Evolutionary conservation across 2,888 invertebrate genomes (phyloP).

Genomic region (Neoaliturus tenellus): DNA sequence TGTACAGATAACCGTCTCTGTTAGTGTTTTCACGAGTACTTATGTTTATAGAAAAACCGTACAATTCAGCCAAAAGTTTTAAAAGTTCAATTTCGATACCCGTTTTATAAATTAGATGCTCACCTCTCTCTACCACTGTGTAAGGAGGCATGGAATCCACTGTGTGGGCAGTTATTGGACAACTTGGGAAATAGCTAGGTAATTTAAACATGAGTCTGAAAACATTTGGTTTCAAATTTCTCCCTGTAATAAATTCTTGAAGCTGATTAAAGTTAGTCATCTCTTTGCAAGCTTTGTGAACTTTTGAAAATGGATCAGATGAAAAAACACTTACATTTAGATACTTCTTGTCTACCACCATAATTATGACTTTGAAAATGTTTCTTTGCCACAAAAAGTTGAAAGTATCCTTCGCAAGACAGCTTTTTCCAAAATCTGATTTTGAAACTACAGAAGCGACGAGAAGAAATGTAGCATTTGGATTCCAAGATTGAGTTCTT

Average conservation of each 20-base stretch:
- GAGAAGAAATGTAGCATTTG: neutral
- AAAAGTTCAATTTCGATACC: conserved; percentile 8
- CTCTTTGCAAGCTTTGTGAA: neutral
- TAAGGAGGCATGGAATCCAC: neutral
- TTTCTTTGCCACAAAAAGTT: neutral
- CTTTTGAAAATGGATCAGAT: neutral
- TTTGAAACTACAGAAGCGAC: neutral
- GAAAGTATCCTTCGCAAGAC: neutral
- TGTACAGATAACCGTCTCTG: neutral
- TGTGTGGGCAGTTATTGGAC: neutral
- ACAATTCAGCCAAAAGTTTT: neutral
- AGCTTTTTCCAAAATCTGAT: neutral
- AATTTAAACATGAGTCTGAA: neutral
- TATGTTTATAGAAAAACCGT: neutral
- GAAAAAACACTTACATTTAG: neutral
- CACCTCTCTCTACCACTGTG: neutral
- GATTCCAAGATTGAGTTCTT: neutral
- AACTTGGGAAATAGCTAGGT: neutral
- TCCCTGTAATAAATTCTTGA: neutral
- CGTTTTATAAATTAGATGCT: neutral
- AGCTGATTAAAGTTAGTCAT: neutral
- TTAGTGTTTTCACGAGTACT: neutral
- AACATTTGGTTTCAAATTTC: neutral
- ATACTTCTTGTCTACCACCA: neutral
- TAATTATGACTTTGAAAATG: neutral